Evolutionary conservation across 2,797 vertebrate species (phyloP), one percentile per base, ranked within the genome.

Genomic region (Sitta carolinensis): DNA sequence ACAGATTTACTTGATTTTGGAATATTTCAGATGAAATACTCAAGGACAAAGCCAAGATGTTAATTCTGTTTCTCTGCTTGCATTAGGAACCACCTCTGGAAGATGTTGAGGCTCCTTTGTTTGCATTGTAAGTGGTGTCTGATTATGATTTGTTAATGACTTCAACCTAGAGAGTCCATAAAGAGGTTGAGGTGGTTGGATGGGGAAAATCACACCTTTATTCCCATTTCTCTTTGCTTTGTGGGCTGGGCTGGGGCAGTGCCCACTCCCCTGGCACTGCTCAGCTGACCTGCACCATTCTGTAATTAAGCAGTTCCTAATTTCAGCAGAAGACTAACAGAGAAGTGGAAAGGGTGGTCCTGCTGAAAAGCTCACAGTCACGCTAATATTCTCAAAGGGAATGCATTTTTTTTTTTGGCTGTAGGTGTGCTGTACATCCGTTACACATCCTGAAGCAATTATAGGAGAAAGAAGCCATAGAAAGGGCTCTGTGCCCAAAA

Each of bases 401-500:
- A 2, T 7, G 36, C 10, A 36, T 42, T 12, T 47, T 30, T 38
- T 63, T 43, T 75, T 77, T 55, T 61, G 83, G 8, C 55, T 21
- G 50, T 70, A 54, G 2, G 42, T 92, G 80, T 73, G 69, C 82
- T 59, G 76, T n/a, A 87, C 51, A 48, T 95, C 78, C 22, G 7
- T 70, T 89, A 68, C 50, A 95, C 75, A 75, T 95, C 73, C 87
- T 83, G 70, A 90, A 92, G 75, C 72, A 92, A 87, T 94, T 88
- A 85, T 0, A 75, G 4, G n/a, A 86, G 81, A 92, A 75, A 66
- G 73, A 81, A 94, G 18, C 62, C 73, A 59, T 81, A n/a, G 84
- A 94, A 93, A 91, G 76, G 90, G 73, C 93, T 81, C 62, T 11
- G 59, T 91, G 84, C 93, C 94, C 83, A 75, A 89, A 96, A 93